A percentile compares a stretch with the other conserved stretches of the same genome.
Evolutionary conservation across 2,888 invertebrate species (phyloP).

Genomic region (Margaritifera margaritifera): DNA sequence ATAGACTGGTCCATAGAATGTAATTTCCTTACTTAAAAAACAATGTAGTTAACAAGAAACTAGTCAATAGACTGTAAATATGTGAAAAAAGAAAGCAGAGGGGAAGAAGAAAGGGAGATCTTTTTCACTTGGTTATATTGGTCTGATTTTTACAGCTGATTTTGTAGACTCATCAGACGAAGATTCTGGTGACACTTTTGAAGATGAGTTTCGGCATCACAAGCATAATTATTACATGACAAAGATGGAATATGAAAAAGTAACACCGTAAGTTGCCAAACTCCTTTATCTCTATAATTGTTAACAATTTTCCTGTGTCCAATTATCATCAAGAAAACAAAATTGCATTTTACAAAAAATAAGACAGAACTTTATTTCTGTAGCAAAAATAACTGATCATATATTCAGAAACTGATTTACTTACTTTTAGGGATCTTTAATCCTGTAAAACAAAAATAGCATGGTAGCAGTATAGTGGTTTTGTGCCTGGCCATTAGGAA

Average conservation of each 20-base stretch:
- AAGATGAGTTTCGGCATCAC: conserved; percentile 85
- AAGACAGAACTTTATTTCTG: too few species aligned
- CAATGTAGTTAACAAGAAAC: neutral
- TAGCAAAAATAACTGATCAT: too few species aligned
- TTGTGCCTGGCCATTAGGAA: too few species aligned
- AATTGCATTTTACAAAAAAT: too few species aligned
- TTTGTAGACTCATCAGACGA: conserved; percentile 25
- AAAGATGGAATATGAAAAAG: conserved; percentile 88
- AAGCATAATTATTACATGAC: conserved; percentile 94
- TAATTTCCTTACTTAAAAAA: too few species aligned
- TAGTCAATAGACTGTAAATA: neutral
- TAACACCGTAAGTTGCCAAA: conserved; percentile 81
- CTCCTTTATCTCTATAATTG: neutral
- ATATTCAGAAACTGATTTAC: too few species aligned
- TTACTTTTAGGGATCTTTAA: too few species aligned
- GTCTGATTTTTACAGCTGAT: too few species aligned
- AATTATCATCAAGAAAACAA: neutral
- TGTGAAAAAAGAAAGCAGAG: conserved; percentile 1
- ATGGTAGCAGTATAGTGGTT: too few species aligned
- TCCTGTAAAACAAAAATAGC: too few species aligned
- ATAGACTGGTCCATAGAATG: too few species aligned
- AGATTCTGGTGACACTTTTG: conserved; percentile 65
- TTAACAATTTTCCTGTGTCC: neutral
- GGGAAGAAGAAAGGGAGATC: conserved; percentile 1
- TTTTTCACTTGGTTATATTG: neutral